Conservation (phyloP, 2,113 vertebrate species). For the Progne subis region DNA sequence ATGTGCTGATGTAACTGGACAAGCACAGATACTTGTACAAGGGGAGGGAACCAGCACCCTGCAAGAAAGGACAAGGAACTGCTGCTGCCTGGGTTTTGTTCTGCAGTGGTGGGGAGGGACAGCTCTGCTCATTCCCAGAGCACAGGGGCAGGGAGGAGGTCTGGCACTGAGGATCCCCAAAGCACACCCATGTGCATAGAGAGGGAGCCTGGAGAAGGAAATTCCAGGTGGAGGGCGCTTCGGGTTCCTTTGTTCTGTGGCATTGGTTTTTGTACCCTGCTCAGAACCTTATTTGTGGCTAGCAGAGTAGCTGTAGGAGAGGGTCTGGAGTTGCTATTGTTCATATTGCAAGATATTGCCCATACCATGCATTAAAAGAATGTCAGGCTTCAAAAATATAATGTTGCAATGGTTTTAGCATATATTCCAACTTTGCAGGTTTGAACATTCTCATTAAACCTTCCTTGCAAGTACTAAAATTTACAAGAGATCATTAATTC, state of each 20-base stretch:
- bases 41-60: not conserved
- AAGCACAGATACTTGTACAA: not conserved
- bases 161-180: not conserved
- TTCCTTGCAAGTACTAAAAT: not conserved
- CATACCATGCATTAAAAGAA: not conserved
- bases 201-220: not conserved
- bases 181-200: not conserved
- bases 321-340: not conserved
- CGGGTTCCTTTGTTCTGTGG: not conserved
- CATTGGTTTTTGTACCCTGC: not conserved
- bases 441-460: not conserved
- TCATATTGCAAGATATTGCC: not conserved
- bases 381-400: not conserved
- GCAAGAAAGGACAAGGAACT: not conserved
- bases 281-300: not conserved
- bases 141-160: not conserved
- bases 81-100: not conserved
- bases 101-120: fast-evolving
- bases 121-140: not conserved
- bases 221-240: not conserved
- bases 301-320: not conserved
- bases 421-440: not conserved
- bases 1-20: not conserved
- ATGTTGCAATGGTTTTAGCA: not conserved
- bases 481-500: not conserved